phyloP scores from a whole-genome alignment of 2,888 invertebrate species.

The Matsumyia berberina region DNA sequence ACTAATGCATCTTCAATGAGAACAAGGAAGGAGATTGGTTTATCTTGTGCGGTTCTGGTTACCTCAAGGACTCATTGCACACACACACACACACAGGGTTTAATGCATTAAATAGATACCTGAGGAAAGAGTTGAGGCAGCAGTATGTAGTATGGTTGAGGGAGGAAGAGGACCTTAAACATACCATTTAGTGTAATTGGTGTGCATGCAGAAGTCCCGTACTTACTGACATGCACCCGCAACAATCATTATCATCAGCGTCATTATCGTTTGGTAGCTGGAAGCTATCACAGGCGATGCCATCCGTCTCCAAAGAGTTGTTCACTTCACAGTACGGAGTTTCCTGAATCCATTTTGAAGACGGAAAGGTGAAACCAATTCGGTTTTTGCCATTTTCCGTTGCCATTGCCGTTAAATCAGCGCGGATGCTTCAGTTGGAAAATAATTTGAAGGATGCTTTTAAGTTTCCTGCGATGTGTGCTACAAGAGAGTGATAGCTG shows the following conservation, averaged over 20 bases:
- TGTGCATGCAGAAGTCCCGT: constrained; percentile 57
- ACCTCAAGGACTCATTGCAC: constrained; percentile 56
- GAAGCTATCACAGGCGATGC: constrained; percentile 20
- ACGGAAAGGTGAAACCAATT: constrained; percentile 75
- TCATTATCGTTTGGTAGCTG: constrained; percentile 47
- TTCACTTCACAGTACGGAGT: constrained; percentile 28
- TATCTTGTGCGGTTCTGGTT: constrained; percentile 66
- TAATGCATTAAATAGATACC: constrained; percentile 64
- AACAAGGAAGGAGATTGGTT: constrained; percentile 67
- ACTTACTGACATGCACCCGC: constrained; percentile 52
- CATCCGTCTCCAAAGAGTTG: not conserved
- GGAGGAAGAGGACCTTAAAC: constrained; percentile 55
- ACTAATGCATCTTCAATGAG: constrained; percentile 74
- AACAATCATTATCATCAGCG: constrained; percentile 62
- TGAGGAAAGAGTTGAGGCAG: constrained; percentile 7
- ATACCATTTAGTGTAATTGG: constrained; percentile 71
- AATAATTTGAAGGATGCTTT: constrained; percentile 71
- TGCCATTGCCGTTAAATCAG: constrained; percentile 51
- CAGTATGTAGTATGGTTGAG: not conserved
- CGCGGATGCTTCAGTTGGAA: constrained; percentile 34
- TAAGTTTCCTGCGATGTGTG: constrained; percentile 37
- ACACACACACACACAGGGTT: constrained; percentile 5
- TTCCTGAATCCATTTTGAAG: constrained; percentile 65
- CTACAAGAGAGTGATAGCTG: constrained; percentile 3
- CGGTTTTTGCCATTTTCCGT: constrained; percentile 69